These are phyloP conservation scores for Aricia artaxerxes DNA, from an alignment of 2,888 invertebrate genomes.

Conservation along the genomic window DNA sequence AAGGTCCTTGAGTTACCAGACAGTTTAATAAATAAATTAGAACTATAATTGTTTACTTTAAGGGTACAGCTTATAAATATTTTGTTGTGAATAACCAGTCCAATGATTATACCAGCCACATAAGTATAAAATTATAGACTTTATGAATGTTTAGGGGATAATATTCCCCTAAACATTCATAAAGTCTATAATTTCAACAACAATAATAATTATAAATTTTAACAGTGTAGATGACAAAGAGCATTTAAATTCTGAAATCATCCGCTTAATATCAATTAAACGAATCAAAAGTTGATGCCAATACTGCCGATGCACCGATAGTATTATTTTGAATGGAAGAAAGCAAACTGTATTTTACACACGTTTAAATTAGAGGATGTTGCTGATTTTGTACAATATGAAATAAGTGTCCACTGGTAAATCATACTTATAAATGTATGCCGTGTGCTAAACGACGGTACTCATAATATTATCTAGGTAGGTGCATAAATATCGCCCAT, in stretches of 20 bases:
- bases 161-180: no score
- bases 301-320: not conserved
- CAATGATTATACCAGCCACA: no score
- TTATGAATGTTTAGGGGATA: no score
- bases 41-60: not conserved
- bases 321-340: not conserved
- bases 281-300: not conserved
- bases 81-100: no score
- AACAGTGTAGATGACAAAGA: not conserved
- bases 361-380: not conserved
- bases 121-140: no score
- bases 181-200: no score
- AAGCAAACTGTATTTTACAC: not conserved
- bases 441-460: conserved; percentile 73
- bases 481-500: conserved; percentile 77
- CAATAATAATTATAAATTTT: not conserved
- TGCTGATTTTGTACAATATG: not conserved
- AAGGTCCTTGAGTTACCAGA: not conserved
- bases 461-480: conserved; percentile 67
- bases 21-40: not conserved
- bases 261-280: not conserved
- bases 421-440: not conserved
- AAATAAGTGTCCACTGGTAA: not conserved
- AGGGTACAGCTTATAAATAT: not conserved
- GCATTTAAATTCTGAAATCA: not conserved